phyloP scores from a whole-genome alignment of 2,888 invertebrate genomes.

The Thysanoteuthis rhombus region DNA sequence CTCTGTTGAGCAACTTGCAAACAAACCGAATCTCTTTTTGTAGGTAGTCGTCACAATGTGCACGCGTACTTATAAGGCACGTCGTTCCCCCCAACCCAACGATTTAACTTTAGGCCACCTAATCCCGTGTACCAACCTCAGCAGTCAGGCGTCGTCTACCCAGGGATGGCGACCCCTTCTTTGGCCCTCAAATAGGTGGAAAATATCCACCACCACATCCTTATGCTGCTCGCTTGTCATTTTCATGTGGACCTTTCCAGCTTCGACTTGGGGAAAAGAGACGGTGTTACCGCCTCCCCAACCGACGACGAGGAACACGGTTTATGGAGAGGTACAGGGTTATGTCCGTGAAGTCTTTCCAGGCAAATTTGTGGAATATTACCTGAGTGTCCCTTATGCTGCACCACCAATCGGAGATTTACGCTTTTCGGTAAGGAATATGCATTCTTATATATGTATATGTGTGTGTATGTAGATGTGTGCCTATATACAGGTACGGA shows the following conservation, averaged over 20 bases:
- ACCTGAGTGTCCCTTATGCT: slow-evolving; percentile 55
- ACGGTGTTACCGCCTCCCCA: not conserved
- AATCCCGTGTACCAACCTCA: not conserved
- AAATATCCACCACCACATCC: not conserved
- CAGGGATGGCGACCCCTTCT: not conserved
- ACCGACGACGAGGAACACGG: slow-evolving; percentile 41
- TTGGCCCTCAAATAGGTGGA: not conserved
- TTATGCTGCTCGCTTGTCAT: not conserved
- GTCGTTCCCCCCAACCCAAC: not conserved
- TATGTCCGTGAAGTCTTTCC: slow-evolving; percentile 38
- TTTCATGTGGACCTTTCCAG: not conserved
- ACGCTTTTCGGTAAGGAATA: slow-evolving; percentile 47
- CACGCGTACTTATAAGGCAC: not conserved
- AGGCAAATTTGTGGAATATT: slow-evolving; percentile 44
- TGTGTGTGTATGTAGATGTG: too few species aligned
- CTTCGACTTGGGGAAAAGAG: not conserved
- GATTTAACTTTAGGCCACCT: not conserved
- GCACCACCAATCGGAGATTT: slow-evolving; percentile 49
- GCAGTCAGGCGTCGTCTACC: too few species aligned
- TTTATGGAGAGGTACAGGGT: slow-evolving; percentile 48
- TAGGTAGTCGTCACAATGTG: not conserved
- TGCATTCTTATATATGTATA: not conserved
- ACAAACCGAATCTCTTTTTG: not conserved
- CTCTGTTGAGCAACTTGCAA: not conserved
- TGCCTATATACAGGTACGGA: too few species aligned